A percentile compares a stretch with the other conserved stretches of the same genome.
phyloP scores from a whole-genome alignment of 92 coral and sea anemone genomes.

The Phenganax stokvisi region DNA sequence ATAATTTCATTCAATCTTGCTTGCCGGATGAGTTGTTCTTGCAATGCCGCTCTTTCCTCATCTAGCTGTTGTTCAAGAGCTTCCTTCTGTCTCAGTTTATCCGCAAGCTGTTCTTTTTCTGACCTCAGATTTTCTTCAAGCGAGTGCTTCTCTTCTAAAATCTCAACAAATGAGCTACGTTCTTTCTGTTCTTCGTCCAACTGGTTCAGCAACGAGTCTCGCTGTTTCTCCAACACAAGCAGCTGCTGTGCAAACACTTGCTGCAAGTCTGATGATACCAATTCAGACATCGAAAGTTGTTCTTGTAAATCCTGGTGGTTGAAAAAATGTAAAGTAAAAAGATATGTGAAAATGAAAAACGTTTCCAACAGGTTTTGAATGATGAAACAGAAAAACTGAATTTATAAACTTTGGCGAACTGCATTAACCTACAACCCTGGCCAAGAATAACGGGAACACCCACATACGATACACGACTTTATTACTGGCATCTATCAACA shows the following conservation, averaged over 20 bases:
- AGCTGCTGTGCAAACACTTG: constrained; percentile 92
- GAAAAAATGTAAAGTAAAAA: not conserved
- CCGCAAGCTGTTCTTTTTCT: constrained; percentile 79
- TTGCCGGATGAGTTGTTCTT: constrained; percentile 88
- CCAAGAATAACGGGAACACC: too few species aligned
- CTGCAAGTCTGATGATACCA: constrained; percentile 85
- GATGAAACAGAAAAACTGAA: too few species aligned
- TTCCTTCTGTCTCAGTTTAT: constrained; percentile 86
- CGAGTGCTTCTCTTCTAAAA: constrained; percentile 83
- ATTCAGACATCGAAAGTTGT: constrained; percentile 76
- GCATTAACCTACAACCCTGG: too few species aligned
- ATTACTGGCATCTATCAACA: too few species aligned
- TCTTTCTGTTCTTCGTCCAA: constrained; percentile 91
- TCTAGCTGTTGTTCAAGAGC: constrained; percentile 76
- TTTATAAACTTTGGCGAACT: too few species aligned
- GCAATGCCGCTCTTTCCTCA: constrained; percentile 81
- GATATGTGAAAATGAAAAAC: not conserved
- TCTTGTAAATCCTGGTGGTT: constrained; percentile 71
- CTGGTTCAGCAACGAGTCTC: constrained; percentile 78
- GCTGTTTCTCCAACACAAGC: constrained; percentile 72
- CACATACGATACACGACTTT: too few species aligned
- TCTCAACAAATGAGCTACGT: constrained; percentile 83
- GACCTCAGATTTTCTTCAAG: constrained; percentile 86
- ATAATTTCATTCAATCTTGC: constrained; percentile 90
- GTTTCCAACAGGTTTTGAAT: too few species aligned